These are phyloP conservation scores for Istiophorus platypterus DNA, from an alignment of 2,113 vertebrate genomes.

Conservation along the genomic window DNA sequence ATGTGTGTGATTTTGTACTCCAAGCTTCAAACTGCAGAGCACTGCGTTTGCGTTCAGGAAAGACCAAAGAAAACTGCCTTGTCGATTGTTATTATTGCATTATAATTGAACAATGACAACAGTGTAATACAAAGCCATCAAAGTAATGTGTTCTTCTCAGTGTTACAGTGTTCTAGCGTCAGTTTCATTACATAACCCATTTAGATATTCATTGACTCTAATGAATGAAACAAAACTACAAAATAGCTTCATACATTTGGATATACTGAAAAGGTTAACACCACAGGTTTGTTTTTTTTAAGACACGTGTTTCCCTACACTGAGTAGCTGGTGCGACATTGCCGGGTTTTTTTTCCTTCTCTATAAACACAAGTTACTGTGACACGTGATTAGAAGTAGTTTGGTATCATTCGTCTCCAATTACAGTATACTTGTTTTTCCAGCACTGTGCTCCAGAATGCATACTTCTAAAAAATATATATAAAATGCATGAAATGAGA, in stretches of 20 bases:
- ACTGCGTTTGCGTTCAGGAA: conserved; percentile 7
- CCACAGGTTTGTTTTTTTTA: conserved; percentile 26
- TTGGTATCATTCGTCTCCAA: conserved; percentile 48
- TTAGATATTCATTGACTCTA: conserved; percentile 60
- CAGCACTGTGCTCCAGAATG: conserved; percentile 45
- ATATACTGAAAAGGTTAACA: conserved; percentile 61
- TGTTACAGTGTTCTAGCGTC: conserved; percentile 76
- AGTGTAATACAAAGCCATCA: conserved; percentile 80
- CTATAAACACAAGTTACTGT: conserved; percentile 19
- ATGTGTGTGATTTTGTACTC: too few relatives aligned
- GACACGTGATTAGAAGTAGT: conserved; percentile 39
- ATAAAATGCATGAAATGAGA: conserved; percentile 46
- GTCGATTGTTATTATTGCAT: conserved; percentile 72
- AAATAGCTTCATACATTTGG: conserved; percentile 67
- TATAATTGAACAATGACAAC: conserved; percentile 77
- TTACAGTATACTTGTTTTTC: conserved; percentile 22
- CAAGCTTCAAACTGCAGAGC: not conserved
- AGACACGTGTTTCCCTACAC: conserved; percentile 36
- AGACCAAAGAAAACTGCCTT: conserved; percentile 14
- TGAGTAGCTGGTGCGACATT: conserved; percentile 35
- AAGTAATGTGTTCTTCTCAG: conserved; percentile 67
- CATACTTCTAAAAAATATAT: conserved; percentile 44
- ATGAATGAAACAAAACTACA: conserved; percentile 66
- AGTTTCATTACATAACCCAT: conserved; percentile 66
- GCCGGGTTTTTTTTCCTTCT: conserved; percentile 16